Percentiles rank a stretch among this genome's conserved stretches.
phyloP scores from a whole-genome alignment of 2,797 vertebrate species.

The Propithecus deckenii region DNA sequence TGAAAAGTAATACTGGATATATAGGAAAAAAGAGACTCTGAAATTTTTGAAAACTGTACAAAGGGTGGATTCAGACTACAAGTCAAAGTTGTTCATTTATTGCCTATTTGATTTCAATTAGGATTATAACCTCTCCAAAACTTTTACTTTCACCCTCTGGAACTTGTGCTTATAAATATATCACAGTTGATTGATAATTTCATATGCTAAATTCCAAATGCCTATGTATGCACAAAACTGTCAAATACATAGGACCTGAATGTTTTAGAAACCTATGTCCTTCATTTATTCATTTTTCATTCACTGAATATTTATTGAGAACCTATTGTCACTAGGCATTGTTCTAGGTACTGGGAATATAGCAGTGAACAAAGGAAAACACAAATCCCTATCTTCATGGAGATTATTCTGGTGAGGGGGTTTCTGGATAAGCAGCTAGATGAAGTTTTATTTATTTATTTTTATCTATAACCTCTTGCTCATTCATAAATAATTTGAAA shows the following conservation, averaged over 20 bases:
- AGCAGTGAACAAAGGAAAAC: not conserved
- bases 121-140: not conserved
- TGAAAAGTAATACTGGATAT: not conserved
- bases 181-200: not conserved
- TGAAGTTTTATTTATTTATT: not conserved
- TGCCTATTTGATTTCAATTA: not conserved
- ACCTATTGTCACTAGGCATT: not conserved
- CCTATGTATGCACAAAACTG: not conserved
- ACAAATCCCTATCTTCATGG: not conserved
- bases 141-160: not conserved
- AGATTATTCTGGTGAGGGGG: not conserved
- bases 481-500: not conserved
- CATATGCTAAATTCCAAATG: not conserved
- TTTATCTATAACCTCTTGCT: not conserved
- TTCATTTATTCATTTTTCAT: not conserved
- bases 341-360: not conserved
- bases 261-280: not conserved
- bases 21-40: not conserved
- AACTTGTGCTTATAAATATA: not conserved
- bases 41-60: not conserved
- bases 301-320: not conserved
- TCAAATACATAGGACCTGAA: not conserved
- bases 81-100: not conserved
- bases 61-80: not conserved
- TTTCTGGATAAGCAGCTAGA: not conserved